Evolutionary conservation across 2,797 vertebrate genomes (phyloP), one percentile per base, ranked within the genome.

Genomic region (Chelonia mydas): DNA sequence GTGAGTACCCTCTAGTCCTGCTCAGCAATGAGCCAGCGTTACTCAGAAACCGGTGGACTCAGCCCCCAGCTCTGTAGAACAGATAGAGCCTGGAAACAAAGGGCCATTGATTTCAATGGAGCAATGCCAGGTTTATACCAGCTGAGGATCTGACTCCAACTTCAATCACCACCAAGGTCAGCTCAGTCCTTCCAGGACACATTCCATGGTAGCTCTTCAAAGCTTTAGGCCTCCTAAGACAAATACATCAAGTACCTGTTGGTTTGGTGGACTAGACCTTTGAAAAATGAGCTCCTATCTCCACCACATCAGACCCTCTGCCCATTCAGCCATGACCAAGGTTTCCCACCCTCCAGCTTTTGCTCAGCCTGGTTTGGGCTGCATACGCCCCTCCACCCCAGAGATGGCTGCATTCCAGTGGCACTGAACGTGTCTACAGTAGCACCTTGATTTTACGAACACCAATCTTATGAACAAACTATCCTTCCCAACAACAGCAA

Each of bases 371-470:
- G 0, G 1, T 21, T 87, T 81, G 78, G 45, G 37, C 41, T 82
- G 3, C 72, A 49, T 33, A 11, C 9, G 83, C 51, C 12, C 27
- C 74, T 77, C 45, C 13, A 49, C 45, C 61, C 0, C 1, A 68
- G 25, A 80, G n/a, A 53, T 15, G 41, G 79, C 53, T 41, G 1
- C 23, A 61, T 27, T 23, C 47, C 84, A n/a, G 79, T 0, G 5
- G 47, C 13, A 5, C 27, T 0, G 1, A 81, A 28, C 0, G 3
- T 10, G 8, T 57, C 1, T 0, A n/a, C 65, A 37, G 65, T 19
- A 37, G 19, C n/a, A 72, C 16, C 19, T 23, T 72, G 65, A 41
- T 37, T 41, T 72, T 37, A 72, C n/a, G 21, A 23, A 23, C 21
- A 41, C n/a, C 8, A 37, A 72, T 23, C 65, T 37, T 23, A 72